Evolutionary conservation across 2,113 vertebrate species (phyloP), one percentile per base, ranked within the genome.

Genomic region (Spea bombifrons): DNA sequence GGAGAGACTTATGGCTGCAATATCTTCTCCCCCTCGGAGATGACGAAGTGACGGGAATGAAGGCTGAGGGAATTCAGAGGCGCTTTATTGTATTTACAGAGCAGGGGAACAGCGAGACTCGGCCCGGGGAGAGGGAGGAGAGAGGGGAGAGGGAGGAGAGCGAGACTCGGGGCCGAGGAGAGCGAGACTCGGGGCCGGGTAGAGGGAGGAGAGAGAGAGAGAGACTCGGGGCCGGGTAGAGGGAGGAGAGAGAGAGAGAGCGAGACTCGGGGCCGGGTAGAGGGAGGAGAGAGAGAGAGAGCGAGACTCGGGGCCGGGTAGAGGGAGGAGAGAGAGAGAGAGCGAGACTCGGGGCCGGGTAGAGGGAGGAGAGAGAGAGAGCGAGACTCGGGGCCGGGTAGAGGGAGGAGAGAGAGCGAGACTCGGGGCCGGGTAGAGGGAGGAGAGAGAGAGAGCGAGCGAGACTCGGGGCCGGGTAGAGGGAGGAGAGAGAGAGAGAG

Each of bases 1-100:
- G 16, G 30, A 12, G 57, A 77, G 75, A 77, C 45, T 44, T 70
- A 77, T 77, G 68, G 45, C 66, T 44, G 66, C 55, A 77, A 77
- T 77, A 63, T 70, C 15, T 8, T 70, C 67, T 30, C 44, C 66
- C 75, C 63, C 73, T 69, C 75, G 30, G 53, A 77, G 50, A 70
- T 49, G 75, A 49, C 52, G 13, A 57, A 68, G 75, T 76, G 75
- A 55, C 16, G 64, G 65, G 48, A 15, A 45, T 44, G 47, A 52
- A 15, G 17, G 72, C 63, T 52, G 47, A 15, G 73, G 73, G 73
- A 66, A 43, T 65, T 65, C 17, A 44, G 55, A 43, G 68, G 17
- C 16, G 12, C 3, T 57, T 75, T 75, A 75, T 67, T 55, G 63
- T n/a, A 53, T 66, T 66, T 52, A 45, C n/a, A 66, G 73, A 5